Evolutionary conservation across 2,797 vertebrate genomes (phyloP), one percentile per base, ranked within the genome.

Genomic region (Okamejei kenojei): DNA sequence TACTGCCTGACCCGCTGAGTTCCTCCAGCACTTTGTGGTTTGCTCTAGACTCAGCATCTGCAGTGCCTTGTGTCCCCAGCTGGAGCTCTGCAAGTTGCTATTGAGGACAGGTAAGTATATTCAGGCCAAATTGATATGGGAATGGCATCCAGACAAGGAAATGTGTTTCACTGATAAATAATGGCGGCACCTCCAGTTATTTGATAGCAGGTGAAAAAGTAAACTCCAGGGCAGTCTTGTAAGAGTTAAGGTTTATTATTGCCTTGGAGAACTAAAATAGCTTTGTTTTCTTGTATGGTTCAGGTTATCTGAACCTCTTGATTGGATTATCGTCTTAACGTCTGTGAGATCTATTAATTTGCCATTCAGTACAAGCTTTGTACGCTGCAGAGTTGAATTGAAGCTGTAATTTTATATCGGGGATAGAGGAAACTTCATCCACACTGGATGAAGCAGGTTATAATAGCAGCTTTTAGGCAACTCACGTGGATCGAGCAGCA

Each of bases 191-290:
- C 15, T 32, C 17, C 35, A 35, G 82, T 63, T 29, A 86, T 86
- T 86, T 63, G 26, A 86, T 38, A 65, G n/a, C 61, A 35, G 2
- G 21, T 17, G 32, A 21, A 68, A 63, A 88, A 65, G 15, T 88
- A 21, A 88, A 82, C 45, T 82, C 19, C 15, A 3, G 23, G 4
- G 54, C 58, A 32, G 61, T 35, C 7, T 88, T 88, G 61, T 68
- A 68, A 88, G 84, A 88, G 84, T 35, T 88, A 68, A 88, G 63
- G 68, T 88, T 68, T 88, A 88, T 68, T 65, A 88, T 88, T 88
- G n/a, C 84, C 68, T 65, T 8, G 65, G 63, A 88, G 63, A 9
- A 65, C 61, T 68, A 88, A 68, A 68, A 88, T 68, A n/a, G 84
- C 63, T 88, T 68, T 63, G 65, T 88, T 68, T 88, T 17, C n/a